Evolutionary conservation across 2,888 invertebrate genomes (phyloP).

Genomic region (Idaea straminata): DNA sequence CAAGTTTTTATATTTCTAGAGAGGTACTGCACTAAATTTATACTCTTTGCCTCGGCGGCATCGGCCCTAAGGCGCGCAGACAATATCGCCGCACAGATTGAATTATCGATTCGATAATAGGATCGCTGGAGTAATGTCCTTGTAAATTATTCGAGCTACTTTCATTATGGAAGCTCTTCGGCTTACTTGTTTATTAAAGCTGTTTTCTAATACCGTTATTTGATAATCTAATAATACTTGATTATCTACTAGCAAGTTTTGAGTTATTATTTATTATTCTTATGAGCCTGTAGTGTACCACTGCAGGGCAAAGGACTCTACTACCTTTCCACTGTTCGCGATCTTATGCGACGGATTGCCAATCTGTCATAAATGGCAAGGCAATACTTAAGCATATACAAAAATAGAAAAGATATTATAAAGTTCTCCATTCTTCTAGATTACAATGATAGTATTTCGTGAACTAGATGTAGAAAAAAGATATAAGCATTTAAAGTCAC

Average conservation of each 20-base stretch:
- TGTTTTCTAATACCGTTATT: slow-evolving; percentile 7
- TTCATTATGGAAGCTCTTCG: slow-evolving; percentile 51
- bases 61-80: slow-evolving; percentile 56
- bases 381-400: too few species aligned
- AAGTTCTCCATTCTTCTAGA: too few species aligned
- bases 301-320: too few species aligned
- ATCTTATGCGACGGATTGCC: too few species aligned
- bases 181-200: slow-evolving; percentile 37
- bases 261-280: slow-evolving; percentile 9
- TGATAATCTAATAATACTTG: not conserved
- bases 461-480: too few species aligned
- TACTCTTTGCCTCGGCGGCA: slow-evolving; percentile 37
- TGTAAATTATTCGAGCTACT: slow-evolving; percentile 59
- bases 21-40: not conserved
- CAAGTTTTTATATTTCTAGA: too few species aligned
- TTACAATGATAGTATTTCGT: too few species aligned
- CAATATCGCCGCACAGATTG: slow-evolving; percentile 62
- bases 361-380: too few species aligned
- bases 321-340: too few species aligned
- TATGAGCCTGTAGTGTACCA: too few species aligned
- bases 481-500: too few species aligned
- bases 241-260: slow-evolving; percentile 1
- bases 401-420: too few species aligned
- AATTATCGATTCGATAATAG: slow-evolving; percentile 73
- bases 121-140: slow-evolving; percentile 61